Conservation (phyloP, 92 coral and sea anemone genomes). For the Pocillopora meandrina region DNA sequence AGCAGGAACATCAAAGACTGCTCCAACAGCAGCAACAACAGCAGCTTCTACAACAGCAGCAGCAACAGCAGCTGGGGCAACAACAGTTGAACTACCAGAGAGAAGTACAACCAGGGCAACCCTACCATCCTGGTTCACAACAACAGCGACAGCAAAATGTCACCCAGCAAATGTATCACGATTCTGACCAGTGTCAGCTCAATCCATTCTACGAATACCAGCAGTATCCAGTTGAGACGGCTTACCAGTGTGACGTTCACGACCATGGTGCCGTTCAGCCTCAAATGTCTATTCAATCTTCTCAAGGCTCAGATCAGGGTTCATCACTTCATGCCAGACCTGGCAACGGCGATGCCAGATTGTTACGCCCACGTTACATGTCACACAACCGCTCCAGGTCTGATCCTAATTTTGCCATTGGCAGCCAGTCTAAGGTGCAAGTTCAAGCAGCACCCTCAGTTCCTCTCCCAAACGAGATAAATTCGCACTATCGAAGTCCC, state of each 20-base stretch:
- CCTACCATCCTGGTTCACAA: conserved; percentile 10
- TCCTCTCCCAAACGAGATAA: conserved; percentile 20
- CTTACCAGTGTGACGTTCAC: not conserved
- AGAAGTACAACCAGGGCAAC: conserved; percentile 35
- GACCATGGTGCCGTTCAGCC: conserved; percentile 18
- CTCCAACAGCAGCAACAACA: conserved; percentile 50
- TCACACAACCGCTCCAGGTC: conserved; percentile 81
- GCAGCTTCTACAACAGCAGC: conserved; percentile 55
- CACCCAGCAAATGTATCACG: conserved; percentile 22
- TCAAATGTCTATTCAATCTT: conserved; percentile 13
- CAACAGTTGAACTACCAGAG: conserved; percentile 46
- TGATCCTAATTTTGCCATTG: conserved; percentile 74
- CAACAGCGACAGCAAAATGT: conserved; percentile 25
- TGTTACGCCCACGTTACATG: conserved; percentile 60
- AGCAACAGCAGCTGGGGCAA: conserved; percentile 38
- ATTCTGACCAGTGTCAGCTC: conserved; percentile 40
- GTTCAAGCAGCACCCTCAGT: conserved; percentile 4
- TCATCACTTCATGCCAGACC: conserved; percentile 23
- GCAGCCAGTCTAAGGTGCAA: conserved; percentile 29
- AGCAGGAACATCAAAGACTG: conserved; percentile 44
- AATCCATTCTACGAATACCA: conserved; percentile 40
- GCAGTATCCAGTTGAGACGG: conserved; percentile 19
- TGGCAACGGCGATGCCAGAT: conserved; percentile 20
- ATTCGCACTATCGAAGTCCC: conserved; percentile 67
- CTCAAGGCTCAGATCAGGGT: not conserved